Base-by-base conservation (phyloP, 2,797 vertebrate species). In the Pterois miles region DNA sequence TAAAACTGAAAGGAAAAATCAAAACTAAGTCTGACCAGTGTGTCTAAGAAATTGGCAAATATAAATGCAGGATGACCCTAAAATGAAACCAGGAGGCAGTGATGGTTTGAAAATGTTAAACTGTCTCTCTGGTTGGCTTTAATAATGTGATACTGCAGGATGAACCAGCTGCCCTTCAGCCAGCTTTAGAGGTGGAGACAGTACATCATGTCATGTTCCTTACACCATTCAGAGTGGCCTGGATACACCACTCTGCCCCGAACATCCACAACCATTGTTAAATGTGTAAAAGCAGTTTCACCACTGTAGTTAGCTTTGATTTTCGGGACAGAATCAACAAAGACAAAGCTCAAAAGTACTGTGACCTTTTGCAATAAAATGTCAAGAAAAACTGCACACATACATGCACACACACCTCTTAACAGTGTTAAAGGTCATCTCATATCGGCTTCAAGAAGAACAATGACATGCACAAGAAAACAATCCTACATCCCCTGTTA, bases 301-400 rank as follows among this genome's bases (percentile, higher is more conserved):
- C 63, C 50, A 57, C 25, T n/a, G 22, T 27, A 46, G 50, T 80
- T 77, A 46, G 60, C 65, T 87, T 81, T 71, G 67, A 85, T 83
- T 77, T 82, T 73, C 9, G 3, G 50, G 78, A 71, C 58, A 83
- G 67, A 85, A 76, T 83, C 69, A 86, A 79, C 77, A 86, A 87
- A 81, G 63, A 68, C 79, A 75, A 76, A 90, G 78, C 62, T 82
- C 67, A 72, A 83, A 78, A 84, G 83, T 70, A 81, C 68, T 81
- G 31, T 81, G 89, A 88, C 91, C 90, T 91, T 91, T 91, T 78
- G n/a, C 68, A 66, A 71, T 82, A 79, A 87, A 90, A 92, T 87
- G 86, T 82, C 86, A 88, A 88, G 75, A 77, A 86, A 77, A 83
- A 84, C 71, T 65, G 66, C 71, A 82, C 63, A 2, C n/a, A 16